phyloP scores from a whole-genome alignment of 2,797 vertebrate genomes.

The Rallus crepitans region DNA sequence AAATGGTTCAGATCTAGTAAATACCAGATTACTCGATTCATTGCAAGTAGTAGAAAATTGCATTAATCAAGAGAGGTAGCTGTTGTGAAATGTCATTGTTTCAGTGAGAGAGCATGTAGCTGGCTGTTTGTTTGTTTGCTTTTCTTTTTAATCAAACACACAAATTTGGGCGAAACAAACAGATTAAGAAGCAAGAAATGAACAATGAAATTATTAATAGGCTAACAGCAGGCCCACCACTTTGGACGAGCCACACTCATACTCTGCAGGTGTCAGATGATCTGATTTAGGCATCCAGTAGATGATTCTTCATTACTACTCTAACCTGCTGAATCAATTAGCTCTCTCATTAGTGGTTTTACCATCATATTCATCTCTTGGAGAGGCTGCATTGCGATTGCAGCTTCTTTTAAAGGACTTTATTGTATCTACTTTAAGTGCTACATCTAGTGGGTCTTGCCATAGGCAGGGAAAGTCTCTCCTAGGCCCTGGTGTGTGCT shows the following conservation, averaged over 20 bases:
- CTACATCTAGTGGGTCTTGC: not conserved
- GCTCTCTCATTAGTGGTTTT: constrained; percentile 7
- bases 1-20: not conserved
- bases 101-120: not conserved
- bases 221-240: constrained; percentile 38
- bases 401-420: not conserved
- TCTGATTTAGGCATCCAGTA: constrained; percentile 59
- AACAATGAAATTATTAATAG: constrained; percentile 59
- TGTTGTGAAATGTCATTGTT: constrained; percentile 34
- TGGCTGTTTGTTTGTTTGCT: constrained; percentile 44
- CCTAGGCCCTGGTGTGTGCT: not conserved
- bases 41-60: not conserved
- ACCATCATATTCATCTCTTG: not conserved
- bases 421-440: not conserved
- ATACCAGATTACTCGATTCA: not conserved
- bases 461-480: not conserved
- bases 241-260: constrained; percentile 26
- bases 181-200: constrained; percentile 46
- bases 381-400: not conserved
- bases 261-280: constrained; percentile 62
- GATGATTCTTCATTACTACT: constrained; percentile 57
- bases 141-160: constrained; percentile 47
- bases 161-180: constrained; percentile 36
- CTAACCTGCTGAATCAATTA: constrained; percentile 68
- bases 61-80: constrained; percentile 12